phyloP scores from a whole-genome alignment of 2,113 vertebrate species.

The Oreochromis niloticus region DNA sequence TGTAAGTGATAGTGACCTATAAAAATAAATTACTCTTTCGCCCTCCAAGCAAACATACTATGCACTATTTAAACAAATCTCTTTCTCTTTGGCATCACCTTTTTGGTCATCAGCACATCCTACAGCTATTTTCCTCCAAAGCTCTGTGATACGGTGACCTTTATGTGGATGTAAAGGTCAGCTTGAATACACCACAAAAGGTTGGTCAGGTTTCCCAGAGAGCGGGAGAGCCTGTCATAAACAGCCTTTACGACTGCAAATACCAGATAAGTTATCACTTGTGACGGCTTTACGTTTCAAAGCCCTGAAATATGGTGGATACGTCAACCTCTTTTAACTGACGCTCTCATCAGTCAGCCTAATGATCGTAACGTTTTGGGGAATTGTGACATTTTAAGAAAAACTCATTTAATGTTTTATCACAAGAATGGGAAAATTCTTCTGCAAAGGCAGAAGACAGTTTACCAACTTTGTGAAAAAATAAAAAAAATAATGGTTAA shows the following conservation, averaged over 20 bases:
- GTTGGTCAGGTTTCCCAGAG: slow-evolving; percentile 9
- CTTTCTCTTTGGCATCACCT: background rate
- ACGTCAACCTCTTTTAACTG: background rate
- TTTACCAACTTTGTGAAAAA: background rate
- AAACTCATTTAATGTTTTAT: background rate
- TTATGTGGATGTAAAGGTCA: slow-evolving; percentile 45
- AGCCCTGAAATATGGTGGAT: background rate
- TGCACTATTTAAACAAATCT: background rate
- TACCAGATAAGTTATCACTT: background rate
- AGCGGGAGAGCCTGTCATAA: slow-evolving; percentile 6
- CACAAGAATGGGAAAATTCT: background rate
- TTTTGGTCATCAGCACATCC: background rate
- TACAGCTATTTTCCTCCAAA: background rate
- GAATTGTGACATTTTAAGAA: background rate
- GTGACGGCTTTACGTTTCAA: background rate
- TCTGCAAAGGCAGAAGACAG: background rate
- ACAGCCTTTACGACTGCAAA: slow-evolving; percentile 1
- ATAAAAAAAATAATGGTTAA: background rate
- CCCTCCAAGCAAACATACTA: background rate
- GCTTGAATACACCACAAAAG: background rate
- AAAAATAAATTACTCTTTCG: background rate
- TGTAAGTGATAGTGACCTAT: background rate
- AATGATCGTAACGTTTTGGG: background rate
- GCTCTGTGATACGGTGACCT: slow-evolving; percentile 14
- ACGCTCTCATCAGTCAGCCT: background rate